Base-by-base conservation (phyloP, 2,113 vertebrate genomes). In the Orcinus orca region DNA sequence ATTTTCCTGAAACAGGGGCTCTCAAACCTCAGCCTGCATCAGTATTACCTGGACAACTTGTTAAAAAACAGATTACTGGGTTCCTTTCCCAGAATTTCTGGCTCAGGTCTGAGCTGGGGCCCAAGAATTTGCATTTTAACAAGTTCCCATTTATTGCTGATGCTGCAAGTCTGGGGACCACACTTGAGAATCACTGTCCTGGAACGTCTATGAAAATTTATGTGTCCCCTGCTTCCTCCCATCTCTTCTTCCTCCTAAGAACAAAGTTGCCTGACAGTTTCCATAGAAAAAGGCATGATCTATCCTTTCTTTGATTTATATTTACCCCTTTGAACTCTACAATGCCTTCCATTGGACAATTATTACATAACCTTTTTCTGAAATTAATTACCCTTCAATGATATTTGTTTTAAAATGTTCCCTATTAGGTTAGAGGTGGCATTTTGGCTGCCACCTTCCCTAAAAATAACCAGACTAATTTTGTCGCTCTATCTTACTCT, bases 371-470 rank as follows among this genome's bases (percentile, higher is more conserved):
- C 1, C 18, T 41, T 87, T 47, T 68, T n/a, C 74, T 88, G 63
- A 93, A 88, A 68, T 83, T 80, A 85, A 93, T 53, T 88, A 90
- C 53, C 71, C 80, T 53, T 90, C 85, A 65, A 25, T 23, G 29
- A 33, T 15, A 96, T n/a, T 62, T 82, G 31, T 20, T 92, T 31
- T 60, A 38, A 84, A 90, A 60, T 17, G 29, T 21, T 53, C 44
- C 38, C n/a, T 50, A 36, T 95, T 41, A 77, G 18, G 29, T 63
- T 73, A 26, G 38, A 87, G 44, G 55, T 33, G 21, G 63, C 33
- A 92, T 73, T 92, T 76, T 53, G 33, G 33, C 29, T n/a, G 25
- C 41, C 21, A 44, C 74, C 25, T 70, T 65, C 60, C 47, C 63
- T 81, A 94, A 81, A 87, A 74, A 65, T 70, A 68, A 81, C 41